Conservation (phyloP, 2,888 invertebrate species). For the Polydrusus tereticollis region DNA sequence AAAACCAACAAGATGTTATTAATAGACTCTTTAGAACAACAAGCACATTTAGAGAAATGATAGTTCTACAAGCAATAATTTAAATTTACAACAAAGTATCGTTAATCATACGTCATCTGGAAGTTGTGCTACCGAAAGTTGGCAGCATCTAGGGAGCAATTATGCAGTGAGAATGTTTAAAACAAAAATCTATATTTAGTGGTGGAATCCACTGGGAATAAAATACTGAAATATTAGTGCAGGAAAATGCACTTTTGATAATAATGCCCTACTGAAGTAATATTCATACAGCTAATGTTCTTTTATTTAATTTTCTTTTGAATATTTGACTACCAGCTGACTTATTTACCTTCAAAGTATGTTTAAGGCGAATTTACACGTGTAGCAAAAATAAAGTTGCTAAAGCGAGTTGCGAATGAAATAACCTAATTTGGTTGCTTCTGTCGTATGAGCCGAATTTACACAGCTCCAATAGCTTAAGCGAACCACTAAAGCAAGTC, state of each 20-base stretch:
- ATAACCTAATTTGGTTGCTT: no score
- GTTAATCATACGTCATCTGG: conserved; percentile 51
- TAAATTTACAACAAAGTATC: conserved; percentile 46
- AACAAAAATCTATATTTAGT: conserved; percentile 47
- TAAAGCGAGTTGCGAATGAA: no score
- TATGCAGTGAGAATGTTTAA: conserved; percentile 41
- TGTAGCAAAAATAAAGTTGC: no score
- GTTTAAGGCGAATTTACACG: no score
- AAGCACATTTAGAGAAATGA: conserved; percentile 32
- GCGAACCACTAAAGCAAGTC: no score
- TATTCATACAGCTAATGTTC: no score
- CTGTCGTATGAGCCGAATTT: no score
- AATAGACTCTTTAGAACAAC: conserved; percentile 9
- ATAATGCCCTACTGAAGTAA: not conserved
- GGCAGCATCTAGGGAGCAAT: conserved; percentile 47
- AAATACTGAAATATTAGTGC: conserved; percentile 5
- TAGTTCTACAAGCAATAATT: conserved; percentile 42
- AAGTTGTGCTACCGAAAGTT: conserved; percentile 53
- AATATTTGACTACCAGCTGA: no score
- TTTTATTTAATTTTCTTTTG: no score
- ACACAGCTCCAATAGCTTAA: no score
- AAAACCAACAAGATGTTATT: conserved; percentile 29
- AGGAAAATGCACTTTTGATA: not conserved
- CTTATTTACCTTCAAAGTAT: no score
- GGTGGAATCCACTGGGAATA: conserved; percentile 32